phyloP scores from a whole-genome alignment of 2,888 invertebrate genomes.

The Phorcus lineatus region DNA sequence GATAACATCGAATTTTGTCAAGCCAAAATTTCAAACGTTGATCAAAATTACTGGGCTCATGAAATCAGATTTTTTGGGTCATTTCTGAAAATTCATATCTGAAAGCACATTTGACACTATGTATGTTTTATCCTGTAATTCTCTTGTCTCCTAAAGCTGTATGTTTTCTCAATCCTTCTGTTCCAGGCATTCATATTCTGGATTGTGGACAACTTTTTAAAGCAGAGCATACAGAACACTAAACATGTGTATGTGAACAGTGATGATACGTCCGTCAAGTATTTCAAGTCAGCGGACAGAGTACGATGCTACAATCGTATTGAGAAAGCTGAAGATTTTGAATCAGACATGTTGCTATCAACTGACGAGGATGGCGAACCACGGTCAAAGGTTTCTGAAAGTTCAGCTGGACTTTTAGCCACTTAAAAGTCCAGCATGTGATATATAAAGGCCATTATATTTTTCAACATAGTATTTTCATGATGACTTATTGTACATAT shows the following conservation, averaged over 20 bases:
- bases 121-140: too few species aligned
- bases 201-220: slow-evolving; percentile 90
- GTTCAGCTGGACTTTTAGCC: slow-evolving; percentile 34
- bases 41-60: too few species aligned
- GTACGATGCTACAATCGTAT: slow-evolving; percentile 68
- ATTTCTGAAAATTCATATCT: not conserved
- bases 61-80: too few species aligned
- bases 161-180: slow-evolving; percentile 25
- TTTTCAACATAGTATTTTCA: too few species aligned
- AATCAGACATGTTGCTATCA: slow-evolving; percentile 60
- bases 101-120: not conserved
- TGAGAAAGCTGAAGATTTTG: slow-evolving; percentile 64
- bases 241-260: slow-evolving; percentile 62
- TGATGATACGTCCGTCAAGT: slow-evolving; percentile 62
- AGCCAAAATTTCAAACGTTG: too few species aligned
- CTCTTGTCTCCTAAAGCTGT: too few species aligned
- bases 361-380: slow-evolving; percentile 59
- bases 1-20: too few species aligned
- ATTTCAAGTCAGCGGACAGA: slow-evolving; percentile 60
- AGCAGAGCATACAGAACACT: slow-evolving; percentile 77
- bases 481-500: too few species aligned
- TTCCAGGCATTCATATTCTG: slow-evolving; percentile 89
- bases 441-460: too few species aligned
- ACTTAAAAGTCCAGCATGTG: too few species aligned
- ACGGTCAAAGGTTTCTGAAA: slow-evolving; percentile 42